These are phyloP conservation scores for Phataginus tricuspis DNA, from an alignment of 2,797 vertebrate genomes.

Conservation along the genomic window DNA sequence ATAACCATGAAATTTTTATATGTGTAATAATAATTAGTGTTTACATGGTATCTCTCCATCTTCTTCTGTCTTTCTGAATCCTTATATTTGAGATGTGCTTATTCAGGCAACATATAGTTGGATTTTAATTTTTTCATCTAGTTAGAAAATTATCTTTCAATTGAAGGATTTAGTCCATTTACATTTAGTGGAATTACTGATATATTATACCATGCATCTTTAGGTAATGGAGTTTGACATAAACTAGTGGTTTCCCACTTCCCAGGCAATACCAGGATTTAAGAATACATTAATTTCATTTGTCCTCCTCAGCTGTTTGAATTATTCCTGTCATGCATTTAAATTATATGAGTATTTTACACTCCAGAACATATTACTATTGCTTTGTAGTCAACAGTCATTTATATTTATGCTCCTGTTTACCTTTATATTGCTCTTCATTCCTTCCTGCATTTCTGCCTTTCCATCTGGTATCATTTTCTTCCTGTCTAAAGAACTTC, in stretches of 20 bases:
- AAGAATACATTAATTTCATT: background rate
- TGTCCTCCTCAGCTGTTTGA: background rate
- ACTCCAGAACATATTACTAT: background rate
- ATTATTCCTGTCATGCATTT: background rate
- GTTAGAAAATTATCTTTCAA: background rate
- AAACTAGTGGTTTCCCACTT: background rate
- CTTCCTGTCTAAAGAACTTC: background rate
- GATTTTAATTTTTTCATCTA: background rate
- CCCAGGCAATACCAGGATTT: background rate
- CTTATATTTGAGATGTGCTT: background rate
- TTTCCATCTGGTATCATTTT: background rate
- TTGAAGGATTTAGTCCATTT: conserved; percentile 7
- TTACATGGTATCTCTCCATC: background rate
- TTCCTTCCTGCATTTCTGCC: background rate
- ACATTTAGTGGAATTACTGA: background rate
- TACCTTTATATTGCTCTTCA: background rate
- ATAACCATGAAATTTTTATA: background rate
- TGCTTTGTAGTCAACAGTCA: background rate
- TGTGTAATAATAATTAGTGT: background rate
- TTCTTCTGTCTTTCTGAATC: background rate
- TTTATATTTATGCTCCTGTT: background rate
- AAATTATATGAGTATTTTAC: background rate
- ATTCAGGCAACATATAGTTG: background rate
- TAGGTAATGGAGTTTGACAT: background rate
- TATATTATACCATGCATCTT: background rate